These are phyloP conservation scores for Psix sp. DNA, from an alignment of 1,140 invertebrate species.

Conservation along the genomic window DNA sequence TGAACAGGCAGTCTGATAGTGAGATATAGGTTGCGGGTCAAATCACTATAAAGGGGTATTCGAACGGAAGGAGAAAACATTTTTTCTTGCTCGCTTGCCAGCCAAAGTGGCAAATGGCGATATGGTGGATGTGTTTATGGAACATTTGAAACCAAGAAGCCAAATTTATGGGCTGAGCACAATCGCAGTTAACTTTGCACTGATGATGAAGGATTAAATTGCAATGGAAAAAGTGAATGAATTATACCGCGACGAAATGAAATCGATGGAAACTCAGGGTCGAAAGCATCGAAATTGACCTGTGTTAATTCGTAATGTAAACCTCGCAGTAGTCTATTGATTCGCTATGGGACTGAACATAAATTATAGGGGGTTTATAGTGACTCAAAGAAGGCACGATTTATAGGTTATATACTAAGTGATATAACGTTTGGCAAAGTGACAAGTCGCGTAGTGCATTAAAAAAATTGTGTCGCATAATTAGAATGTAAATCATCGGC, in stretches of 20 bases:
- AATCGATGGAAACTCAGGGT: too few relatives aligned
- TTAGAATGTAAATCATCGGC: conserved; percentile 28
- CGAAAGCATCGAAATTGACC: too few relatives aligned
- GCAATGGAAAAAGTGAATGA: too few relatives aligned
- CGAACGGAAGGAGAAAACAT: conserved; percentile 22
- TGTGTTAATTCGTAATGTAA: too few relatives aligned
- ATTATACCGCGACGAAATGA: too few relatives aligned
- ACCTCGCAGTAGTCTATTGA: too few relatives aligned
- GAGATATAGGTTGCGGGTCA: conserved; percentile 32
- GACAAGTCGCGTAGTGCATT: conserved; percentile 22
- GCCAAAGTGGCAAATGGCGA: conserved; percentile 1
- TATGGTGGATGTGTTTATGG: conserved; percentile 8
- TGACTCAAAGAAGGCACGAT: too few relatives aligned
- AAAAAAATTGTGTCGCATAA: conserved; percentile 28
- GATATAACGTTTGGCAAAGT: conserved; percentile 36
- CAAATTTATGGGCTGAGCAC: conserved; percentile 1
- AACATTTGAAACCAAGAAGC: conserved; percentile 14
- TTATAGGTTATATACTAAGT: conserved; percentile 21
- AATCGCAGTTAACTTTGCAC: conserved; percentile 7
- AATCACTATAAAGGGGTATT: conserved; percentile 29
- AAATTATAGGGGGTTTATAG: too few relatives aligned
- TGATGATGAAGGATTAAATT: too few relatives aligned
- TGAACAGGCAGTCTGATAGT: conserved; percentile 1
- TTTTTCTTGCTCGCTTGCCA: conserved; percentile 11
- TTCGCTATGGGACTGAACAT: too few relatives aligned